Evolutionary conservation across 2,888 invertebrate genomes (phyloP), one percentile per base, ranked within the genome.

Genomic region (Spodoptera picta): DNA sequence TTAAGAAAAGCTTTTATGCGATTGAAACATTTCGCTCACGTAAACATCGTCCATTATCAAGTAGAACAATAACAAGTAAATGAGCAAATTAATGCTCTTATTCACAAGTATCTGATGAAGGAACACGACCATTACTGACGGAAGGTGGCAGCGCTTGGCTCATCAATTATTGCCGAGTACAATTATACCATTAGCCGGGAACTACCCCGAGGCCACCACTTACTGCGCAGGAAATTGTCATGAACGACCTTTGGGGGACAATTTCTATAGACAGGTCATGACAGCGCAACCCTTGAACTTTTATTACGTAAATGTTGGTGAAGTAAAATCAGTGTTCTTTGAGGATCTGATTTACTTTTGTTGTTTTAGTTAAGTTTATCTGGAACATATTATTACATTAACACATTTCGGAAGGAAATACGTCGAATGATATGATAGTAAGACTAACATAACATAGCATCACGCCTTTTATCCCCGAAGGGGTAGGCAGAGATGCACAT

Each of bases 171-270:
- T 80, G 70, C 78, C 80, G 79, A 80, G 81, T 82, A 90, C 90
- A 90, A 91, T 92, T 88, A 86, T 88, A 83, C 90, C 86, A 90
- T 91, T 89, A 89, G 82, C 71, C 77, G 79, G 76, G 83, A 79
- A 83, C 82, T 78, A 82, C 83, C 76, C 83, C 83, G 82, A 83
- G 79, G 83, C 68, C 74, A 77, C 81, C 82, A 82, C 80, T 82
- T 79, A 77, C 77, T 75, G 69, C 75, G 75, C 81, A 82, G 87
- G 84, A 84, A 87, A 87, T 81, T 86, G 82, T 75, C 81, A 79
- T 80, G 81, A 79, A 83, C 74, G 82, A 84, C 82, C 73, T 69
- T 66, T 36, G 61, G 77, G 78, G 77, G 72, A 60, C 67, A 49
- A 56, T 67, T 71, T 69, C 45, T 73, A 69, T 59, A 52, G 57